These are phyloP conservation scores for Imbricaverruca yamaguchii DNA, from an alignment of 2,888 invertebrate species.

Conservation along the genomic window DNA sequence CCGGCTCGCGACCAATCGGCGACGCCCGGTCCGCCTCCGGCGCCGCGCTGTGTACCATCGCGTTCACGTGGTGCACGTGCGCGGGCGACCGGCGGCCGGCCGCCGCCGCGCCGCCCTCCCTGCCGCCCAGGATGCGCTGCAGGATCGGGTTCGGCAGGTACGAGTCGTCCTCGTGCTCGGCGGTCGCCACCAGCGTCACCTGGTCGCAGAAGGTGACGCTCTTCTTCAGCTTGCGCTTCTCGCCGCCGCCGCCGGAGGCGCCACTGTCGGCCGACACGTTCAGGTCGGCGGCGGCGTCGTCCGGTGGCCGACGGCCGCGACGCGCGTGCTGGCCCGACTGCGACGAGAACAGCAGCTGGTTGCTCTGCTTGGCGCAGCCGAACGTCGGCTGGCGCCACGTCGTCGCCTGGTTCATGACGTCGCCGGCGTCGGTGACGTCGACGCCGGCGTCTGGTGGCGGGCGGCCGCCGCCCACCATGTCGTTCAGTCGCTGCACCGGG, in stretches of 20 bases:
- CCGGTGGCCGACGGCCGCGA: background rate
- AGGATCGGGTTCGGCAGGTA: constrained; percentile 86
- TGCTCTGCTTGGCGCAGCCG: constrained; percentile 22
- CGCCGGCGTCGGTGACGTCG: too few relatives aligned
- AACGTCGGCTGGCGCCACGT: background rate
- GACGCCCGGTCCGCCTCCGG: background rate
- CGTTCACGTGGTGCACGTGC: background rate
- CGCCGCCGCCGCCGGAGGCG: constrained; percentile 42
- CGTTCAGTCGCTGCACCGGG: background rate
- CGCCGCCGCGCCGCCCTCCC: background rate
- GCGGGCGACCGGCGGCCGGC: background rate
- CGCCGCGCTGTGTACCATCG: background rate
- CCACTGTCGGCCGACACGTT: constrained; percentile 35
- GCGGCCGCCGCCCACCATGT: background rate
- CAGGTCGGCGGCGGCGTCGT: constrained; percentile 28
- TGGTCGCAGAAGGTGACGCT: constrained; percentile 93
- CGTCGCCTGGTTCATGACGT: too few relatives aligned
- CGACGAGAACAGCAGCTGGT: constrained; percentile 21
- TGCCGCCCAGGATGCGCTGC: constrained; percentile 59
- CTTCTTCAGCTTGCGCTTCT: constrained; percentile 57
- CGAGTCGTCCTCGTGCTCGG: constrained; percentile 82
- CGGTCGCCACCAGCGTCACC: constrained; percentile 83
- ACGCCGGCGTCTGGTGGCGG: too few relatives aligned
- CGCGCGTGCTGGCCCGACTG: constrained; percentile 12
- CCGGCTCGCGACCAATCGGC: too few relatives aligned